Percentiles rank a stretch among this genome's conserved stretches.
Evolutionary conservation across 2,888 invertebrate species (phyloP).

Genomic region (Drosophila limbata): DNA sequence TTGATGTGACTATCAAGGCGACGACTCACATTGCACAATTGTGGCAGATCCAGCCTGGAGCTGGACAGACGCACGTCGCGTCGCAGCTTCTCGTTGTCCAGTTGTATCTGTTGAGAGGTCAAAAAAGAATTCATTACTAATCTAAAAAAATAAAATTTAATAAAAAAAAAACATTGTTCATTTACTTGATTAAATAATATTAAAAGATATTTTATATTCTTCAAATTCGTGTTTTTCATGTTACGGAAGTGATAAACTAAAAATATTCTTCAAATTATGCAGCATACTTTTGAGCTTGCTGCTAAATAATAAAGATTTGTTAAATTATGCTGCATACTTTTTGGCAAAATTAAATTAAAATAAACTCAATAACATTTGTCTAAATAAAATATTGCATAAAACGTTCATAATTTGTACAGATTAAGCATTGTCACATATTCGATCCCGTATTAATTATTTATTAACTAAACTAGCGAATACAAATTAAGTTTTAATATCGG

Average conservation of each 20-base stretch:
- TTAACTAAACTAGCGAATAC: too few relatives aligned
- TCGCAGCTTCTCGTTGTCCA: constrained; percentile 86
- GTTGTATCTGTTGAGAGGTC: constrained; percentile 82
- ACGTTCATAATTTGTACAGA: too few relatives aligned
- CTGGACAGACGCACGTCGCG: constrained; percentile 83
- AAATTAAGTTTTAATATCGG: too few relatives aligned
- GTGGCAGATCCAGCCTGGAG: constrained; percentile 84
- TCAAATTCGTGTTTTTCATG: background rate
- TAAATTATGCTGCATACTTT: constrained; percentile 24
- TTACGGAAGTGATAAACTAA: background rate
- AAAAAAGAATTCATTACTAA: background rate
- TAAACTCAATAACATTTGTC: background rate
- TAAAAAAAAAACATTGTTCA: too few relatives aligned
- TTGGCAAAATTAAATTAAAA: background rate
- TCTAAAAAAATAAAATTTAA: too few relatives aligned
- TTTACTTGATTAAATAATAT: too few relatives aligned
- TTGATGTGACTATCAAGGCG: constrained; percentile 80
- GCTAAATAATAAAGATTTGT: background rate
- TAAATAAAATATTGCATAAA: too few relatives aligned
- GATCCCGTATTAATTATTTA: too few relatives aligned
- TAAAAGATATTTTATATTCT: too few relatives aligned
- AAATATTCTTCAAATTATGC: background rate
- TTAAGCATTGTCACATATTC: too few relatives aligned
- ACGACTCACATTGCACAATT: constrained; percentile 82
- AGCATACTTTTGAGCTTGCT: constrained; percentile 28